Evolutionary conservation across 1,140 invertebrate genomes (phyloP).

Genomic region (silkworm (Bombyx mori)): DNA sequence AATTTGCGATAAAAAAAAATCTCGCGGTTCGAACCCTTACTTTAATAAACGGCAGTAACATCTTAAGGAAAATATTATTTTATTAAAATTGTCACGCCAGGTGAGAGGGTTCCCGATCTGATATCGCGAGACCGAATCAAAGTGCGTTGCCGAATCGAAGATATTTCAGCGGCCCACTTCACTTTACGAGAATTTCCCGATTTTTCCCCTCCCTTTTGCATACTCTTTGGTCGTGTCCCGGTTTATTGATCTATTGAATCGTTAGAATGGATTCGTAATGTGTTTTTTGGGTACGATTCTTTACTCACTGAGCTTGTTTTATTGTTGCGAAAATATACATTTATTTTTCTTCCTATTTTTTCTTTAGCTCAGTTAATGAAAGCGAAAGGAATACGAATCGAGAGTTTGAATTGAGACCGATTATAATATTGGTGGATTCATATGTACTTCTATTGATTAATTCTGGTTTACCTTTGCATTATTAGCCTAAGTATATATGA

Average conservation of each 20-base stretch:
- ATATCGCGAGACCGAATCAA: constrained; percentile 28
- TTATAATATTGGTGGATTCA: too few relatives aligned
- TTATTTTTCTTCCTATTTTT: too few relatives aligned
- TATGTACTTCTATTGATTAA: too few relatives aligned
- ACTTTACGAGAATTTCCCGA: constrained; percentile 23
- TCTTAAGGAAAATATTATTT: constrained; percentile 34
- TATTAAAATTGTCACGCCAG: constrained; percentile 48
- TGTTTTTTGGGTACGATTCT: constrained; percentile 24
- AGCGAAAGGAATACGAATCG: too few relatives aligned
- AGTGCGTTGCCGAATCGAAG: constrained; percentile 27
- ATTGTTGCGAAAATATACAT: constrained; percentile 24
- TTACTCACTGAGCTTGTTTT: constrained; percentile 16
- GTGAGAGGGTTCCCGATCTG: constrained; percentile 28
- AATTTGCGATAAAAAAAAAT: too few relatives aligned
- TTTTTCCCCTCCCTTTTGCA: constrained; percentile 19
- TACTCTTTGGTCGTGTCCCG: constrained; percentile 18
- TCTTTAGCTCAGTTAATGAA: too few relatives aligned
- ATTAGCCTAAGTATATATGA: too few relatives aligned
- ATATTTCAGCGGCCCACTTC: constrained; percentile 22
- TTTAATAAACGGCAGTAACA: constrained; percentile 27
- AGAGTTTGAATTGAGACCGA: too few relatives aligned
- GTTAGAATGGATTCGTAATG: constrained; percentile 33
- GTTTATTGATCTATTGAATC: constrained; percentile 45
- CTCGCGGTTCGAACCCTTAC: neutral
- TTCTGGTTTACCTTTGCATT: too few relatives aligned